Evolutionary conservation across 2,888 invertebrate genomes (phyloP).

Genomic region (Euplexia lucipara): DNA sequence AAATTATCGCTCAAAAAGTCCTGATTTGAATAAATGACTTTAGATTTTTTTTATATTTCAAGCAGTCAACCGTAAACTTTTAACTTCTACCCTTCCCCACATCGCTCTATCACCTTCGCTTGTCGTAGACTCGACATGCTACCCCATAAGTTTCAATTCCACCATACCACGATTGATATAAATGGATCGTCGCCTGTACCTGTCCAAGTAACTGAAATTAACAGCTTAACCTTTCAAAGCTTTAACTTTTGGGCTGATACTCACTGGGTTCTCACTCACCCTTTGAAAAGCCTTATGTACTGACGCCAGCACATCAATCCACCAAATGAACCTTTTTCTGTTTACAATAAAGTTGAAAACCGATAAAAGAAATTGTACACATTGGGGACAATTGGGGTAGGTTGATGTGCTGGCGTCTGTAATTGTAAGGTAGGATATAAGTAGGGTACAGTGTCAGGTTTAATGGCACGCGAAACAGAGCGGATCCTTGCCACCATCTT

Average conservation of each 20-base stretch:
- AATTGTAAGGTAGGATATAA: no score
- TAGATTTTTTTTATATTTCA: not conserved
- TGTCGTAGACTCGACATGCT: not conserved
- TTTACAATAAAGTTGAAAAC: no score
- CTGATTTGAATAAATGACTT: no score
- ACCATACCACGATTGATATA: conserved; percentile 35
- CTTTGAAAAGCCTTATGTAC: conserved; percentile 27
- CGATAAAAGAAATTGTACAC: no score
- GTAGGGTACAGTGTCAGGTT: conserved; percentile 44
- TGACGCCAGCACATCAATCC: no score
- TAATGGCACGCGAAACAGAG: no score
- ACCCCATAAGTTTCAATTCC: conserved; percentile 46
- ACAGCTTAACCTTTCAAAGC: conserved; percentile 57
- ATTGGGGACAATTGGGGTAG: no score
- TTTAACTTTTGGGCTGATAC: conserved; percentile 40
- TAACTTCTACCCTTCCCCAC: no score
- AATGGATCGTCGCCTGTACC: conserved; percentile 28
- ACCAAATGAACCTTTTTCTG: no score
- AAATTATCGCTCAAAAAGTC: no score
- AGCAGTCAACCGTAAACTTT: not conserved
- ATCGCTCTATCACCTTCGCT: not conserved
- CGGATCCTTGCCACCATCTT: no score
- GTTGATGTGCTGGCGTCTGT: no score
- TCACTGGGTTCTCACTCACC: conserved; percentile 2
- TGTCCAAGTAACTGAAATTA: conserved; percentile 66